A percentile compares a stretch with the other conserved stretches of the same genome.
Evolutionary conservation across 2,888 invertebrate species (phyloP).

Genomic region (Microdon myrmicae): DNA sequence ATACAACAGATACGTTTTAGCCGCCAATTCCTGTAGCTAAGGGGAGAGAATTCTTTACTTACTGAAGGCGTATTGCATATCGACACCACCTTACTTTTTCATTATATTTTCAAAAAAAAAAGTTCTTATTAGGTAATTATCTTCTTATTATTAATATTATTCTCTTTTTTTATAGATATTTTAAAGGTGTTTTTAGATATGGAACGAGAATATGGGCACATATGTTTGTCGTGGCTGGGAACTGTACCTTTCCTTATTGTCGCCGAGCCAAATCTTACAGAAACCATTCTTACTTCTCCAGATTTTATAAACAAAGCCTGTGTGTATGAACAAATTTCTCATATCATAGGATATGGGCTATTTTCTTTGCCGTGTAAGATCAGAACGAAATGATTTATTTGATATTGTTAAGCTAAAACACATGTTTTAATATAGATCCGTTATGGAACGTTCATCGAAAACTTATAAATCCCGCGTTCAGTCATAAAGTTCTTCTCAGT

Average conservation of each 20-base stretch:
- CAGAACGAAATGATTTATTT: neutral
- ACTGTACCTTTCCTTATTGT: slow-evolving; percentile 61
- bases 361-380: slow-evolving; percentile 59
- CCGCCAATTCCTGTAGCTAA: no score
- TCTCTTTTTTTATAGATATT: slow-evolving; percentile 27
- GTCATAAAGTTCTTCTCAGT: slow-evolving; percentile 59
- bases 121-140: no score
- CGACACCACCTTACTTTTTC: no score
- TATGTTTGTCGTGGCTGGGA: slow-evolving; percentile 62
- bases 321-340: slow-evolving; percentile 59
- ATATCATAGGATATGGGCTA: slow-evolving; percentile 59
- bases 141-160: no score
- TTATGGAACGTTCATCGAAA: slow-evolving; percentile 61
- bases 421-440: slow-evolving; percentile 55
- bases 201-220: slow-evolving; percentile 53
- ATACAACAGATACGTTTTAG: no score
- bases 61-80: no score
- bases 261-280: slow-evolving; percentile 58
- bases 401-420: neutral
- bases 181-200: slow-evolving; percentile 25
- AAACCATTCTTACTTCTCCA: slow-evolving; percentile 61
- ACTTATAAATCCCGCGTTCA: slow-evolving; percentile 62
- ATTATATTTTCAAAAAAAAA: slow-evolving; percentile 2
- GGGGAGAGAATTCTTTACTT: no score
- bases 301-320: slow-evolving; percentile 61